Evolutionary conservation across 1,140 invertebrate species (phyloP).

Genomic region (Chymomyza costata): DNA sequence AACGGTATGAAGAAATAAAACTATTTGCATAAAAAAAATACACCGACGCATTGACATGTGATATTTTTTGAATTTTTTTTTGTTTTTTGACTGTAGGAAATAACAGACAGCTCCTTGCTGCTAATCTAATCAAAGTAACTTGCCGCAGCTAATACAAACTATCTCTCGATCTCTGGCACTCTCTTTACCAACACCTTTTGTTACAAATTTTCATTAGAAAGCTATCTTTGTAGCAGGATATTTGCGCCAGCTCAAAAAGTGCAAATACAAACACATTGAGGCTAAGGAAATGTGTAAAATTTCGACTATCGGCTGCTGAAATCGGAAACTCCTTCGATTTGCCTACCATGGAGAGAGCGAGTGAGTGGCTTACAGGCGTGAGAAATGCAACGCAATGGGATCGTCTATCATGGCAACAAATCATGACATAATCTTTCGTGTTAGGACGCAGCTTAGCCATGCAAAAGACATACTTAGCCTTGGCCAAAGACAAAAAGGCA

Average conservation of each 20-base stretch:
- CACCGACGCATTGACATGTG: too few relatives aligned
- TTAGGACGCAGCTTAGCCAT: conserved; percentile 33
- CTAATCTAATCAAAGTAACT: conserved; percentile 60
- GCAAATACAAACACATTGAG: conserved; percentile 55
- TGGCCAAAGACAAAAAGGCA: conserved; percentile 27
- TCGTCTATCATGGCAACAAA: conserved; percentile 32
- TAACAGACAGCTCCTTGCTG: background rate
- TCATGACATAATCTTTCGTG: conserved; percentile 63
- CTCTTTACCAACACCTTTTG: conserved; percentile 6
- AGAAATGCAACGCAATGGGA: conserved; percentile 59
- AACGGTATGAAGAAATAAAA: too few relatives aligned
- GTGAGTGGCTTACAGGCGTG: conserved; percentile 42
- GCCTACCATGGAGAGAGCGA: background rate
- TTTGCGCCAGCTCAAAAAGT: conserved; percentile 27
- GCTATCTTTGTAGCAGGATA: conserved; percentile 46
- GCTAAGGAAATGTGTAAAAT: conserved; percentile 59
- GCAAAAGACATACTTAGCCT: conserved; percentile 50
- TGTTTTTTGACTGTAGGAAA: too few relatives aligned
- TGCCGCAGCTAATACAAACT: conserved; percentile 48
- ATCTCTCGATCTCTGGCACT: conserved; percentile 19
- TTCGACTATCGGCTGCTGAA: conserved; percentile 41
- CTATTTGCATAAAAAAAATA: too few relatives aligned
- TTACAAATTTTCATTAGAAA: too few relatives aligned
- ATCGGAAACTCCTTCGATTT: conserved; percentile 44
- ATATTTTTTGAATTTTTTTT: too few relatives aligned